Evolutionary conservation across 2,797 vertebrate species (phyloP).

Genomic region (Lacerta viridis): DNA sequence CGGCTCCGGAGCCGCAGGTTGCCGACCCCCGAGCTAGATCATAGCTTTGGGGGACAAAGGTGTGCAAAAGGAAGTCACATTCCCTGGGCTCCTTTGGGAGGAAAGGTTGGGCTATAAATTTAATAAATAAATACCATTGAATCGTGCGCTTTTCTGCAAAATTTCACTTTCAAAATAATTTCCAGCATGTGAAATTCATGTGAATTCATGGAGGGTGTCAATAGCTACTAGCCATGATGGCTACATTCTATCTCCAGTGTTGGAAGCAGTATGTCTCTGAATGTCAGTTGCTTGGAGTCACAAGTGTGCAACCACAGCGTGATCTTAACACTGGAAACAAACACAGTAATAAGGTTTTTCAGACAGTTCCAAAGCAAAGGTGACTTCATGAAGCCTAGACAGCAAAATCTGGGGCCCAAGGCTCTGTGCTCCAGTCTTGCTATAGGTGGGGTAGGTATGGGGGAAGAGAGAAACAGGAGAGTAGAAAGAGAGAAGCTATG

Average conservation of each 20-base stretch:
- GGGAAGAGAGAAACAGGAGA: too few species aligned
- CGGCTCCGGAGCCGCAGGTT: too few species aligned
- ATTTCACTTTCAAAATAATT: not conserved
- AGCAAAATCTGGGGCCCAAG: not conserved
- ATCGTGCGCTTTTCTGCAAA: not conserved
- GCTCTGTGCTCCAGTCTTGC: not conserved
- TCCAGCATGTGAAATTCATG: not conserved
- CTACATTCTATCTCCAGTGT: not conserved
- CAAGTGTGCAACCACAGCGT: too few species aligned
- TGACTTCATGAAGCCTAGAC: too few species aligned
- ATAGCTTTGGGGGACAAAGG: not conserved
- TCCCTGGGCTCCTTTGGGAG: too few species aligned
- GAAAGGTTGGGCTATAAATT: too few species aligned
- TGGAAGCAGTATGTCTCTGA: too few species aligned
- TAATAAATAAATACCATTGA: not conserved
- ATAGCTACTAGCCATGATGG: too few species aligned
- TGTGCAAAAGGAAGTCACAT: not conserved
- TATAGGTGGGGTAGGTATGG: not conserved
- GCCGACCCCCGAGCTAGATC: not conserved
- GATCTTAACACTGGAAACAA: too few species aligned
- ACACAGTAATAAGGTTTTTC: too few species aligned
- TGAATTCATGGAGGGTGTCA: too few species aligned
- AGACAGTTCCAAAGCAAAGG: not conserved
- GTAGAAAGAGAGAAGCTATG: not conserved
- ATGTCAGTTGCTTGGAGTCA: too few species aligned